Evolutionary conservation across 2,888 invertebrate species (phyloP), one percentile per base, ranked within the genome.

Genomic region (Torymus texanus): DNA sequence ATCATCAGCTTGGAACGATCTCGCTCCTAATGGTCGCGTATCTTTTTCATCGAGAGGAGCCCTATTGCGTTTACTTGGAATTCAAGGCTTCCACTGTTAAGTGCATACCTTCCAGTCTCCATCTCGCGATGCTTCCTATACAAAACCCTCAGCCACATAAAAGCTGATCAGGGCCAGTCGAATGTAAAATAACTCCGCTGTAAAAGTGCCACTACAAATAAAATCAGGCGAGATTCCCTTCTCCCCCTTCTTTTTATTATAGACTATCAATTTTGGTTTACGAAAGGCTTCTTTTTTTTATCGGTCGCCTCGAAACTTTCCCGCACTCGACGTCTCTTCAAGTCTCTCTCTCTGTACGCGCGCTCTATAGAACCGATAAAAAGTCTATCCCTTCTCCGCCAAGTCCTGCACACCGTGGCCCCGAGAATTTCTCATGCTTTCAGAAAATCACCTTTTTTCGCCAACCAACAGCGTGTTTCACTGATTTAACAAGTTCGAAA

Each of bases 191-290:
- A 63, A 56, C 18, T 63, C 56, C 10, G 41, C n/a, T 62, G 4
- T 51, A 24, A 65, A 66, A 71, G 71, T 58, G 59, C 53, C 18
- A 50, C 65, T 66, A 65, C 71, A 71, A 65, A 77, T 59, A 65
- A 77, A 71, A 76, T 11, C 50, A 41, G 41, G 21, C 56, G n/a
- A 18, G 66, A 58, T 14, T 59, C n/a, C 11, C 10, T 53, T 59
- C 14, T 58, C 16, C 56, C 4, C 16, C 58, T 41, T 68, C 29
- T 59, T 70, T 78, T 73, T 65, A 78, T 70, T 63, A 74, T 74
- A 62, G 51, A 58, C 74, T 58, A 74, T 74, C 68, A 70, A 74
- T 78, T 78, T 74, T 63, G 56, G 21, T 78, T 78, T 78, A 68
- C 74, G 78, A 68, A 74, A 41, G 18, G 41, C 41, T 41, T 5